Evolutionary conservation across 1,140 invertebrate species (phyloP), one percentile per base, ranked within the genome.

Genomic region (Hestina assimilis): DNA sequence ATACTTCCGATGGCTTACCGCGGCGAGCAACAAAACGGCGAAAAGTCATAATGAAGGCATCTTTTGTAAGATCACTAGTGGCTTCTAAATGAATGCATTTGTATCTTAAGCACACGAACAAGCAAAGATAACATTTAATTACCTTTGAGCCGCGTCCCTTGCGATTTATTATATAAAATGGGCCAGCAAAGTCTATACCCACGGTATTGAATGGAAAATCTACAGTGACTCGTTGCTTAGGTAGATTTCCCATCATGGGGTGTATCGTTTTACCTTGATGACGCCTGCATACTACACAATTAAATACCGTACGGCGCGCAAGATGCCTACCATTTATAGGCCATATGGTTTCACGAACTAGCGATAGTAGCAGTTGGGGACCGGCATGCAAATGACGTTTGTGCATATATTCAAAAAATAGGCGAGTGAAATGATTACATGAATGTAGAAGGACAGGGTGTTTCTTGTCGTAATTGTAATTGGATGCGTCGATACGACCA

Each of bases 51-150:
- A 58, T 50, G 29, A 58, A 51, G 4, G 38, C 47, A 31, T 58
- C 28, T 31, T 42, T 50, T 5, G 55, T 35, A 1, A 58, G 40
- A 23, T 58, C 55, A 9, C 43, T 26, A 24, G n/a, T n/a, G n/a
- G 48, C 57, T 55, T 69, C 66, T 9, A 67, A 38, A 43, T 69
- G 70, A 4, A 67, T 17, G 33, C 62, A 66, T 41, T 69, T 73
- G 31, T 53, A 67, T 14, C 60, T 40, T 11, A 73, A 28, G 46
- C 64, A 73, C n/a, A 73, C 48, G 50, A 73, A 73, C 15, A 73
- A 12, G 42, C 66, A 69, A 21, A 67, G 29, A 31, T 72, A 63
- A 55, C 50, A 53, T 42, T 71, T 71, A 6, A 56, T 26, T 43
- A 66, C 15, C 2, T 29, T 35, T 23, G 26, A 28, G 1, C 63